Evolutionary conservation across 2,888 invertebrate species (phyloP).

Genomic region (Drosophila ezoana): DNA sequence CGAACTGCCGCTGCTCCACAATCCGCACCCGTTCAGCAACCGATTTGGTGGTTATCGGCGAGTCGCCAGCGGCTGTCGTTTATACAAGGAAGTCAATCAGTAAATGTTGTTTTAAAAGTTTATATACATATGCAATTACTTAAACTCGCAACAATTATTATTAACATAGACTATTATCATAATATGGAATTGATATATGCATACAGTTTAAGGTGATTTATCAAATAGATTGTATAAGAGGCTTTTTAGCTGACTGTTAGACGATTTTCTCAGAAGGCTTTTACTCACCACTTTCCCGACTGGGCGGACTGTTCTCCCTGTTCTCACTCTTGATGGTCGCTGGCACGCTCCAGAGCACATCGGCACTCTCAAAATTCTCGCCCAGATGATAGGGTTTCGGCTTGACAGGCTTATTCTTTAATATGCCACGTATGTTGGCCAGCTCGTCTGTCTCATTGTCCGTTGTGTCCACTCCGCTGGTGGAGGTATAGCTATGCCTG

Average conservation of each 20-base stretch:
- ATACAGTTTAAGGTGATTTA: not conserved
- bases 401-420: conserved; percentile 90
- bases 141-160: conserved; percentile 11
- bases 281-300: conserved; percentile 56
- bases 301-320: conserved; percentile 50
- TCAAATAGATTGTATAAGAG: not conserved
- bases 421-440: conserved; percentile 88
- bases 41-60: conserved; percentile 68
- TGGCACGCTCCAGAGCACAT: conserved; percentile 86
- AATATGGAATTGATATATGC: conserved; percentile 1
- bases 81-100: conserved; percentile 9
- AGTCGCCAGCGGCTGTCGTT: conserved; percentile 31
- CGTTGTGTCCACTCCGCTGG: conserved; percentile 80
- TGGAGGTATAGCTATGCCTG: conserved; percentile 80
- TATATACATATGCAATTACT: not conserved
- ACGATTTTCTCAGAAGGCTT: too few relatives aligned
- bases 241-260: too few relatives aligned
- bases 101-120: conserved; percentile 12
- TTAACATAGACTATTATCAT: conserved; percentile 8
- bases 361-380: conserved; percentile 86
- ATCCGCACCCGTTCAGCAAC: conserved; percentile 86
- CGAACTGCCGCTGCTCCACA: conserved; percentile 84
- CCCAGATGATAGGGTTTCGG: conserved; percentile 91
- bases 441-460: conserved; percentile 84
- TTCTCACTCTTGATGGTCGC: conserved; percentile 81